phyloP scores from a whole-genome alignment of 2,797 vertebrate species.

The Etheostoma perlongum region DNA sequence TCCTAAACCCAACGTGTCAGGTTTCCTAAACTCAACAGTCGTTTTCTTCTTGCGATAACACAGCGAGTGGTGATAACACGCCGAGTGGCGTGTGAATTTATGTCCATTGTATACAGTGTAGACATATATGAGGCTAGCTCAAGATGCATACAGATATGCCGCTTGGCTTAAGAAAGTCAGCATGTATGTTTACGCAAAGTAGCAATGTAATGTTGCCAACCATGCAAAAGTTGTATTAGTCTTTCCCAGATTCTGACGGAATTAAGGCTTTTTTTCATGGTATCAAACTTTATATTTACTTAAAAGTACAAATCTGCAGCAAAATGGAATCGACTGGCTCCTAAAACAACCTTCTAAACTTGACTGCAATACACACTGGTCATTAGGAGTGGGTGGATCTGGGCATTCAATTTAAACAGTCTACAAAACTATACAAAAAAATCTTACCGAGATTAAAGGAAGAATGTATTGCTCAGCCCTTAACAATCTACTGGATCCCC shows the following conservation, averaged over 20 bases:
- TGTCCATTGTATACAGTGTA: too few species aligned
- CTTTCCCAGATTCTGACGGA: not conserved
- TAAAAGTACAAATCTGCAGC: slow-evolving; percentile 8
- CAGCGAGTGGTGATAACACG: too few species aligned
- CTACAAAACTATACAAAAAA: slow-evolving; percentile 6
- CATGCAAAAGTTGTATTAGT: not conserved
- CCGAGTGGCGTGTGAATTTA: too few species aligned
- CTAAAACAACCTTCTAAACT: too few species aligned
- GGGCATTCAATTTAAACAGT: slow-evolving; percentile 34
- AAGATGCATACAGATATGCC: too few species aligned
- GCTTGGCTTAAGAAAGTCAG: too few species aligned
- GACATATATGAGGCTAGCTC: too few species aligned
- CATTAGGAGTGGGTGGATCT: slow-evolving; percentile 51
- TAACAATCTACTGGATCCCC: slow-evolving; percentile 8
- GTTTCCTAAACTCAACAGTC: too few species aligned
- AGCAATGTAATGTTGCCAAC: not conserved
- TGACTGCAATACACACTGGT: slow-evolving; percentile 2
- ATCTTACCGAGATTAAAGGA: slow-evolving; percentile 43
- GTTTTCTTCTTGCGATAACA: too few species aligned
- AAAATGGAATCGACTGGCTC: not conserved
- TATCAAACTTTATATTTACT: slow-evolving; percentile 17
- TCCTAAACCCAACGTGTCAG: too few species aligned
- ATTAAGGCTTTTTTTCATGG: not conserved
- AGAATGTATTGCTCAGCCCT: slow-evolving; percentile 24
- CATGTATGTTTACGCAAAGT: too few species aligned